Percentiles rank a stretch among this genome's conserved stretches.
Conservation (phyloP, 35 echinoderm and acorn worm species). For the Lytechinus pictus region DNA sequence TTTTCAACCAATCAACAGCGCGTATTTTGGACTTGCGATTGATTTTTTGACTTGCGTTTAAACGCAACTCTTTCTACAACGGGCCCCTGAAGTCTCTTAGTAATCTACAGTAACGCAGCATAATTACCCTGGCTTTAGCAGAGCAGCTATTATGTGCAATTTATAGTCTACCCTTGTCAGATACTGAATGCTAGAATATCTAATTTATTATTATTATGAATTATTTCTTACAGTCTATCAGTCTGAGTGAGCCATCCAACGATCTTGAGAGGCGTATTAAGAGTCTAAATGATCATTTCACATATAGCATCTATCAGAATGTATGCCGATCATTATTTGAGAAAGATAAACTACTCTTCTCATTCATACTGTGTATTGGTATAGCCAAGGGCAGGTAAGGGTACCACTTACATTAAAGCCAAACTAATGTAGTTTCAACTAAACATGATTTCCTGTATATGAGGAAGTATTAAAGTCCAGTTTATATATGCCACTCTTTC, state of each 20-base stretch:
- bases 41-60: no score
- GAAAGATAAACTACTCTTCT: slow-evolving; percentile 95
- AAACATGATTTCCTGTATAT: no score
- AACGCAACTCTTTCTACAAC: no score
- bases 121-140: no score
- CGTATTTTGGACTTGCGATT: no score
- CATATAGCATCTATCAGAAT: slow-evolving; percentile 96
- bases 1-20: no score
- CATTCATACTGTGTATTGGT: slow-evolving; percentile 94
- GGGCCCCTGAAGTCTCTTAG: no score
- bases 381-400: slow-evolving; percentile 93
- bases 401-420: no score
- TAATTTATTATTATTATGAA: background rate
- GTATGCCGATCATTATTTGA: slow-evolving; percentile 95
- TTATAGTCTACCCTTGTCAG: background rate
- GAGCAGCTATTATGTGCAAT: background rate
- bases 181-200: background rate
- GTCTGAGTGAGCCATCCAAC: slow-evolving; percentile 65
- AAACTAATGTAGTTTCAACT: no score
- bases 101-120: no score
- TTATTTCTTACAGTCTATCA: slow-evolving; percentile 74
- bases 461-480: no score
- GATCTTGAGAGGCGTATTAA: slow-evolving; percentile 83
- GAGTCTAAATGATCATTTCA: slow-evolving; percentile 93
- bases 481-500: no score